These are phyloP conservation scores for Strigamia crassipes DNA, from an alignment of 2,888 invertebrate genomes.

Conservation along the genomic window DNA sequence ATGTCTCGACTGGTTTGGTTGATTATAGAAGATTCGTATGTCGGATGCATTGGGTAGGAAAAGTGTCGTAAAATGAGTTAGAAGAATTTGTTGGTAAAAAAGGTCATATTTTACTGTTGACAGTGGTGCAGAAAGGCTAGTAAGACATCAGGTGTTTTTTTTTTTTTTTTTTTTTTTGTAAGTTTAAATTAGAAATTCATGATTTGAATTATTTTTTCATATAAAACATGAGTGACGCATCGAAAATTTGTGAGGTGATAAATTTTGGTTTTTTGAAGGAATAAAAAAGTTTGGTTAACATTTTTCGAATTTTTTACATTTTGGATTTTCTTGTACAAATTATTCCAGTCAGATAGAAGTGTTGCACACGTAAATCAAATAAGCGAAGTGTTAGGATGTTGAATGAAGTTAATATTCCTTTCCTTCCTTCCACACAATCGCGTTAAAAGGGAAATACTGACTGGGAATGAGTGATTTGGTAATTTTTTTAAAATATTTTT, in stretches of 20 bases:
- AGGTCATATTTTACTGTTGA: background rate
- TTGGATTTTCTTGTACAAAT: background rate
- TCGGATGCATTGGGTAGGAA: background rate
- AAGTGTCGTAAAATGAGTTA: background rate
- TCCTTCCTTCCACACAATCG: background rate
- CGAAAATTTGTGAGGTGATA: no score
- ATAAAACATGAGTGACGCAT: no score
- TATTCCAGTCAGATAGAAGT: background rate
- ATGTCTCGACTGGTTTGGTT: background rate
- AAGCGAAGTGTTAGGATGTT: background rate
- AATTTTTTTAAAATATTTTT: no score
- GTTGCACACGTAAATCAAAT: background rate
- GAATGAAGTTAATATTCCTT: background rate
- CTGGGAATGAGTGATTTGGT: no score
- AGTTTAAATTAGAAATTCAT: no score
- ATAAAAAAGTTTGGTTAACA: no score
- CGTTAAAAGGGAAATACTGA: no score
- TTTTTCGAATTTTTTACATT: background rate
- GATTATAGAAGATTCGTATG: conserved; percentile 14
- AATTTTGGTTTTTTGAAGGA: no score
- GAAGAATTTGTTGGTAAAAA: background rate
- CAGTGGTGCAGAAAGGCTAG: background rate
- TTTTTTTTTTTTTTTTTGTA: no score
- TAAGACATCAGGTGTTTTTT: background rate
- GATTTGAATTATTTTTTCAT: no score